phyloP scores from a whole-genome alignment of 1,140 invertebrate species.

The Cydia pomonella region DNA sequence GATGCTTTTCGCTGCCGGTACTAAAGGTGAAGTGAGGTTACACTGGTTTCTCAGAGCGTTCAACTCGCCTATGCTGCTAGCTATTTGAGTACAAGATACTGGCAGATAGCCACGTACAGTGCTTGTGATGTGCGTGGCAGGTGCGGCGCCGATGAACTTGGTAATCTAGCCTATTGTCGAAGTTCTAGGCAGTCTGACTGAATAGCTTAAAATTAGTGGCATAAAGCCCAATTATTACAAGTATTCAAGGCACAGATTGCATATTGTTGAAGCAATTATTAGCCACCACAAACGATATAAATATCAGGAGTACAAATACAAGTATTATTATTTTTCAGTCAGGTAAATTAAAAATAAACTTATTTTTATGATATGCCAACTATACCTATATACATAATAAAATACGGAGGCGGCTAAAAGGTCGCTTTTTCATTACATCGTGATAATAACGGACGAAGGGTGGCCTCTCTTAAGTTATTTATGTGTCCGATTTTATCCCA shows the following conservation, averaged over 20 bases:
- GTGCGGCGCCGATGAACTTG: not conserved
- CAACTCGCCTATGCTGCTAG: no score
- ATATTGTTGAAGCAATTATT: no score
- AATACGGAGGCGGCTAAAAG: not conserved
- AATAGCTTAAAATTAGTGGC: not conserved
- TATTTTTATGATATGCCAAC: no score
- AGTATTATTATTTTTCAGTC: no score
- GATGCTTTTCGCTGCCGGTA: no score
- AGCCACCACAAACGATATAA: no score
- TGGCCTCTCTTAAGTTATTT: conserved; percentile 5
- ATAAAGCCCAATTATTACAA: not conserved
- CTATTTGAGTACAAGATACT: not conserved
- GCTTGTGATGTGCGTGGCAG: not conserved
- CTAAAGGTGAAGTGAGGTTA: no score
- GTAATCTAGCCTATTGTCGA: not conserved
- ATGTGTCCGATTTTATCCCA: conserved; percentile 5
- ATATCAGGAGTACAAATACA: no score
- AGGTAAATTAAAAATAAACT: no score
- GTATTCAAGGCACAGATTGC: not conserved
- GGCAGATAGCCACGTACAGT: not conserved
- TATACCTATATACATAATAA: not conserved
- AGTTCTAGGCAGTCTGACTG: not conserved
- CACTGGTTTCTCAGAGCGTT: no score
- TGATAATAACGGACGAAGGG: conserved; percentile 7
- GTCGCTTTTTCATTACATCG: conserved; percentile 22